Evolutionary conservation across 2,113 vertebrate genomes (phyloP).

Genomic region (Tragelaphus imberbis): DNA sequence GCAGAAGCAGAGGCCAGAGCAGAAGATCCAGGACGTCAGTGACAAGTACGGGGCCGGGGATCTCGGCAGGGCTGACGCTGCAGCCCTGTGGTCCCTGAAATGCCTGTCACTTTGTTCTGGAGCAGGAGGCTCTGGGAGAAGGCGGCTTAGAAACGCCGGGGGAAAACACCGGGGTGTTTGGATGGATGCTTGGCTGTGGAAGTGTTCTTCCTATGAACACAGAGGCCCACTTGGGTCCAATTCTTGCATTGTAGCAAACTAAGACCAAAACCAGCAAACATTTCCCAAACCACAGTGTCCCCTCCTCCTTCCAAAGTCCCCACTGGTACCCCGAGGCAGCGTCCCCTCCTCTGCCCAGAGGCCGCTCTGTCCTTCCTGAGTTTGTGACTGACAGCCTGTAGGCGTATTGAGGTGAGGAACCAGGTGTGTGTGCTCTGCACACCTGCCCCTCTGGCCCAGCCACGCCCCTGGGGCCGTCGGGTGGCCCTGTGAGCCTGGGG

Average conservation of each 20-base stretch:
- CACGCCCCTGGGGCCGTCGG: accelerated
- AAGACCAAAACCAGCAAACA: not conserved
- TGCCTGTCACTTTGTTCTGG: not conserved
- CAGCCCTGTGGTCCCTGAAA: not conserved
- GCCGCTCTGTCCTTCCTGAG: not conserved
- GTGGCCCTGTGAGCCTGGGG: not conserved
- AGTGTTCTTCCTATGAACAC: not conserved
- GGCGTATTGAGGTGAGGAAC: not conserved
- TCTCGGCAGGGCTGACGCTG: not conserved
- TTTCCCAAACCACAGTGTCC: too few species aligned
- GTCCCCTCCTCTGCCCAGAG: not conserved
- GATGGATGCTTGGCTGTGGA: accelerated
- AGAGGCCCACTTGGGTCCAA: not conserved
- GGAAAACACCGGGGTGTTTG: too few species aligned
- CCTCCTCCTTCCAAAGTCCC: accelerated
- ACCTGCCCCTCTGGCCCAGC: not conserved
- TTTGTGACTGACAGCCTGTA: not conserved
- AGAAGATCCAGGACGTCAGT: conserved; percentile 84
- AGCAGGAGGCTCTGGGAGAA: not conserved
- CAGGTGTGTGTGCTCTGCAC: too few species aligned
- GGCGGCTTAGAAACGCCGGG: not conserved
- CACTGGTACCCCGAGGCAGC: accelerated
- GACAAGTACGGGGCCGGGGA: conserved; percentile 80
- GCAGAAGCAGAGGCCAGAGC: conserved; percentile 82
- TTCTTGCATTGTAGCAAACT: not conserved